Conservation (phyloP, 2,797 vertebrate genomes). For the Antennarius maculatus region DNA sequence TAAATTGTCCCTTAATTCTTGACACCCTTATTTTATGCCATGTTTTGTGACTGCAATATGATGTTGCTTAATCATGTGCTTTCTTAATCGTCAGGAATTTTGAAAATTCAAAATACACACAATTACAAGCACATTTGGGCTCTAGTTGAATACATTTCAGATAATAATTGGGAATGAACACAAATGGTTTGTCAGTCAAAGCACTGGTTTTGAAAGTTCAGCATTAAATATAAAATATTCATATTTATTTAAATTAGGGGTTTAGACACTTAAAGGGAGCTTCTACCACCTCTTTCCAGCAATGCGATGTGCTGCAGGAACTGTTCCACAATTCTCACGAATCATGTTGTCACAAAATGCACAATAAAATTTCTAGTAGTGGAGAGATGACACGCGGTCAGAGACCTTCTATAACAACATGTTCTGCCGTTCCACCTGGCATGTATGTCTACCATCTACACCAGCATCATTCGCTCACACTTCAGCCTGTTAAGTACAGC, state of each 20-base stretch:
- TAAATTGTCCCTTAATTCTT: not conserved
- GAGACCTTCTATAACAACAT: no score
- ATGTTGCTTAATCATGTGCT: not conserved
- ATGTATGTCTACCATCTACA: no score
- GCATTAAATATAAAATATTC: not conserved
- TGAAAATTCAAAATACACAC: not conserved
- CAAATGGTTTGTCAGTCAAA: not conserved
- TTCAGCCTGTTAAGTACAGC: no score
- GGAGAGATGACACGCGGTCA: no score
- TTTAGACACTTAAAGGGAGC: slow-evolving; percentile 17
- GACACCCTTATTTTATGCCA: not conserved
- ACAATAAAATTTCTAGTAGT: no score
- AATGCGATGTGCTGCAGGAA: no score
- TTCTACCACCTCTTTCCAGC: not conserved
- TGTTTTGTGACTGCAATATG: not conserved
- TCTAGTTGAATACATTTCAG: not conserved
- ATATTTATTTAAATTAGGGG: slow-evolving; percentile 3
- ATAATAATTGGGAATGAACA: not conserved
- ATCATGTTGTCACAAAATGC: no score
- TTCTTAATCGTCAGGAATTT: not conserved
- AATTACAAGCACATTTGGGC: not conserved
- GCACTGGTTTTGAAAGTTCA: not conserved
- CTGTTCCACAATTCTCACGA: no score
- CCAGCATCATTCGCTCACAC: no score
- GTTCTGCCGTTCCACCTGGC: no score